Evolutionary conservation across 2,797 vertebrate genomes (phyloP), one percentile per base, ranked within the genome.

Genomic region (Meda fulgida): DNA sequence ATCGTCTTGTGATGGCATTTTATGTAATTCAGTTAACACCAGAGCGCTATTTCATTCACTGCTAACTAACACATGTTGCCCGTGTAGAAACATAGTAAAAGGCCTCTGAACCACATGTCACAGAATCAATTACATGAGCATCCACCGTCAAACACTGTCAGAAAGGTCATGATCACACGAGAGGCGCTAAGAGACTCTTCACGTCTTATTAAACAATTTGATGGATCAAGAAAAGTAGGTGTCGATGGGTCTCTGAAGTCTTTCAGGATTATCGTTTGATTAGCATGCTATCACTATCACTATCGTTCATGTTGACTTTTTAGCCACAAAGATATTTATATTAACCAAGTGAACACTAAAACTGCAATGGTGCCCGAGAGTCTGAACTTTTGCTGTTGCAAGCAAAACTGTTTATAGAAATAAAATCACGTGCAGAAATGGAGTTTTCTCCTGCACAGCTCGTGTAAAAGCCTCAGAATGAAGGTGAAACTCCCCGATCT

Each of bases 91-190:
- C 53, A 51, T 18, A 40, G 13, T 36, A 81, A 82, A 86, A 81
- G 75, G 13, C 40, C 36, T 87, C 36, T 66, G 71, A 86, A 83
- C 72, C 36, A 72, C 67, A 26, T 67, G 78, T 79, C 78, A 83
- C 48, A 79, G 75, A 46, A 75, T 85, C 58, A 78, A 75, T 84
- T 83, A 83, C 23, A 46, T 69, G 73, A 55, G 80, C 75, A 60
- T 83, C 81, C 72, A 31, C 55, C 60, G 73, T 87, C 86, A 87
- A 77, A 63, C 60, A 40, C 29, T 40, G 21, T 65, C 80, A 83
- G 53, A 73, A 83, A 60, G n/a, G 51, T 78, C 66, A 31, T 13
- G 75, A 79, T 73, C 80, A 83, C 36, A n/a, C 18, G 13, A 70
- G 55, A 83, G 43, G 60, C 16, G 29, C n/a, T 9, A 23, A 21